Percentiles rank a stretch among this genome's conserved stretches.
Conservation (phyloP, 64 coral and sea anemone species). For the Montipora cactus region DNA sequence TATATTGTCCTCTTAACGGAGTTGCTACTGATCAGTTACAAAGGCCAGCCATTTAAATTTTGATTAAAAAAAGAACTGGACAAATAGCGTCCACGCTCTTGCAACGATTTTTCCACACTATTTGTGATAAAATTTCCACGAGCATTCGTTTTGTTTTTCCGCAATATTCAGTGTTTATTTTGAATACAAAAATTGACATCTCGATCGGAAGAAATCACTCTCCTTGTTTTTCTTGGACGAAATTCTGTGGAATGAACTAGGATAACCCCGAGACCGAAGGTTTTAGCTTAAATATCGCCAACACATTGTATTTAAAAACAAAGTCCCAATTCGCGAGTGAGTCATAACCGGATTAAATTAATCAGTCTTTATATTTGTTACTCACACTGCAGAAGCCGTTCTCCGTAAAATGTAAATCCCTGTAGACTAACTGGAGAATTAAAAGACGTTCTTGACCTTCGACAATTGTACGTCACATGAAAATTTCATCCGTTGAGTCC, state of each 20-base stretch:
- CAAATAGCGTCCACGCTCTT: neutral
- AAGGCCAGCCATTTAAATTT: neutral
- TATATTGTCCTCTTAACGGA: neutral
- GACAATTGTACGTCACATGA: neutral
- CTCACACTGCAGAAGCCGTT: neutral
- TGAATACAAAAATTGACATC: too few species aligned
- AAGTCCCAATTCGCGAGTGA: neutral
- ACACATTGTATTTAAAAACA: too few species aligned
- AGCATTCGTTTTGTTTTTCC: neutral
- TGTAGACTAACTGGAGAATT: neutral
- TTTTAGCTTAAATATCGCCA: too few species aligned
- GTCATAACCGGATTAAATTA: neutral
- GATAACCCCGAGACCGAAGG: too few species aligned
- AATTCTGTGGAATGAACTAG: too few species aligned
- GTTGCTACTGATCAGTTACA: neutral
- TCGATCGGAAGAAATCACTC: too few species aligned
- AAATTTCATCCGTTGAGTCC: conserved; percentile 64
- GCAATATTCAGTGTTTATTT: too few species aligned
- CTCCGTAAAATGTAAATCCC: neutral
- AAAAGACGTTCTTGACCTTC: conserved; percentile 23
- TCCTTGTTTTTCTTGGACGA: too few species aligned
- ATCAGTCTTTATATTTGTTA: neutral
- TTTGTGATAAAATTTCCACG: neutral
- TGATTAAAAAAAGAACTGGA: neutral
- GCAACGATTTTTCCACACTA: neutral